Percentiles rank a stretch among this genome's conserved stretches.
phyloP scores from a whole-genome alignment of 2,797 vertebrate species.

The Enteromius afrohamiltoni region DNA sequence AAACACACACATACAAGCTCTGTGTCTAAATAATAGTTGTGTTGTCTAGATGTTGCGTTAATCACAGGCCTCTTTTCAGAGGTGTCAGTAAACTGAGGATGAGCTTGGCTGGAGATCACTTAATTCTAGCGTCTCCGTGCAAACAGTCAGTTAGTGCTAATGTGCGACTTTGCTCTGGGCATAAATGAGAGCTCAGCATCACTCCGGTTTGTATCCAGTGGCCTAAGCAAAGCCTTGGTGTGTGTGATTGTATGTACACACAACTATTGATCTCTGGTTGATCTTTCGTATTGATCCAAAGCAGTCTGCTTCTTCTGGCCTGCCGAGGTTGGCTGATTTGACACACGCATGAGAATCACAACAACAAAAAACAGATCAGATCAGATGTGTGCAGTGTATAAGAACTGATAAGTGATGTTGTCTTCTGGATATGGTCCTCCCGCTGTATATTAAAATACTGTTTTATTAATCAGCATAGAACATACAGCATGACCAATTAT shows the following conservation, averaged over 20 bases:
- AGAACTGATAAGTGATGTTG: neutral
- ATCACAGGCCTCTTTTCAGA: slow-evolving; percentile 54
- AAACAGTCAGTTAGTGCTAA: slow-evolving; percentile 57
- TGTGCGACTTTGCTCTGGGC: slow-evolving; percentile 48
- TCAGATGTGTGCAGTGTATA: neutral
- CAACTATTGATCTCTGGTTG: slow-evolving; percentile 48
- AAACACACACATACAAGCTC: slow-evolving; percentile 43
- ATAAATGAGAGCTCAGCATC: slow-evolving; percentile 53
- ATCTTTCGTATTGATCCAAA: slow-evolving; percentile 50
- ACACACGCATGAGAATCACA: slow-evolving; percentile 19
- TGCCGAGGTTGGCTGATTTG: slow-evolving; percentile 17
- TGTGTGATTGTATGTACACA: slow-evolving; percentile 25
- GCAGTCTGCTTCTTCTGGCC: slow-evolving; percentile 11
- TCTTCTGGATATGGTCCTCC: neutral
- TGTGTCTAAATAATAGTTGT: slow-evolving; percentile 58
- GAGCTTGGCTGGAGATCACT: slow-evolving; percentile 56
- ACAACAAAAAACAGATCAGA: neutral
- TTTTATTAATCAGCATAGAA: neutral
- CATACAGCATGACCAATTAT: neutral
- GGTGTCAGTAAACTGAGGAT: slow-evolving; percentile 54
- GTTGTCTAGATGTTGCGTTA: slow-evolving; percentile 58
- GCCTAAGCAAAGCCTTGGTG: slow-evolving; percentile 32
- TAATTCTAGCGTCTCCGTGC: slow-evolving; percentile 55
- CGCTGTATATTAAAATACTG: neutral
- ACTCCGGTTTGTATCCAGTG: slow-evolving; percentile 39